These are phyloP conservation scores for Ranitomeya variabilis DNA, from an alignment of 2,113 vertebrate genomes.

Conservation along the genomic window DNA sequence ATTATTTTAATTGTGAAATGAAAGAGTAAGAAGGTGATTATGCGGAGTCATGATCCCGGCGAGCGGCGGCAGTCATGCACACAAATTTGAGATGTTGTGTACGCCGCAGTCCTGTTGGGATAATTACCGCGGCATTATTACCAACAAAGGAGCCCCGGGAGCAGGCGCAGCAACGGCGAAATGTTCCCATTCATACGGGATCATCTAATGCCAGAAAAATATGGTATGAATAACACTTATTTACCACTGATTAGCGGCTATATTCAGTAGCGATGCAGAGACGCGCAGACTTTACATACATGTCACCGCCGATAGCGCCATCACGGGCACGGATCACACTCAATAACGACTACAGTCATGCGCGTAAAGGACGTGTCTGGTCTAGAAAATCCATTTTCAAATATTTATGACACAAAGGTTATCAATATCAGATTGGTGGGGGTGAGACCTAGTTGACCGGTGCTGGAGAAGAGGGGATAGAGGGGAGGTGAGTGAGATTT, in stretches of 20 bases:
- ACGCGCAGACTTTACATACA: neutral
- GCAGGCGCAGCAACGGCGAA: neutral
- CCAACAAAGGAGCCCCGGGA: constrained; percentile 21
- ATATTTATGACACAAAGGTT: too few species aligned
- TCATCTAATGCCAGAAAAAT: constrained; percentile 3
- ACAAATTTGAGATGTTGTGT: neutral
- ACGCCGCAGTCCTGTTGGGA: neutral
- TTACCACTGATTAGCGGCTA: neutral
- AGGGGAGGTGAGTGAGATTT: too few species aligned
- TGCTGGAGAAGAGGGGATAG: too few species aligned
- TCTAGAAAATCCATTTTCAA: too few species aligned
- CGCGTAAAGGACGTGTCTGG: too few species aligned
- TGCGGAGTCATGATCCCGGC: constrained; percentile 24
- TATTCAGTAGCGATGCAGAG: neutral
- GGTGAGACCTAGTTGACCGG: too few species aligned
- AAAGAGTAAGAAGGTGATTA: constrained; percentile 13
- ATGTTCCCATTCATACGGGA: neutral
- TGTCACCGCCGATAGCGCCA: too few species aligned
- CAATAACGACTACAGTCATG: too few species aligned
- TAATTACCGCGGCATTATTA: constrained; percentile 8
- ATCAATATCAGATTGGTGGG: too few species aligned
- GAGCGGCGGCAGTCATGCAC: neutral
- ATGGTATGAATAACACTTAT: constrained; percentile 5
- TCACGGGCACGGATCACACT: too few species aligned
- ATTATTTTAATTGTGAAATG: constrained; percentile 18